Evolutionary conservation across 2,113 vertebrate genomes (phyloP).

Genomic region (Typhlomys cinereus): DNA sequence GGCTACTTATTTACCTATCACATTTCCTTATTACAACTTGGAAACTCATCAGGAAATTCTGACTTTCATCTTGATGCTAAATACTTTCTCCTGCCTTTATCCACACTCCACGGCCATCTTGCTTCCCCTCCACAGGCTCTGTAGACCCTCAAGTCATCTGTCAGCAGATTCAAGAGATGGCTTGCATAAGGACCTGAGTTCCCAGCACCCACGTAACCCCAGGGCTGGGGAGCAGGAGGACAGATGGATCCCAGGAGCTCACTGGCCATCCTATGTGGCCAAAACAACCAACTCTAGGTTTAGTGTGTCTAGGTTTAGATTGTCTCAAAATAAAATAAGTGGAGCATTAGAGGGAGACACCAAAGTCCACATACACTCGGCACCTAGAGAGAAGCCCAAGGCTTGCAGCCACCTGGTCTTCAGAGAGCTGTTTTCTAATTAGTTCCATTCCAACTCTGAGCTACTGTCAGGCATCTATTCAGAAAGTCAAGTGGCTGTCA

Average conservation of each 20-base stretch:
- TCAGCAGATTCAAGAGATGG: too few species aligned
- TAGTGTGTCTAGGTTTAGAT: too few species aligned
- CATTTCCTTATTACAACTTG: background rate
- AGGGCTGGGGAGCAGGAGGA: background rate
- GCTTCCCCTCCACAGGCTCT: background rate
- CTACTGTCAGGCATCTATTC: background rate
- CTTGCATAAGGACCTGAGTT: background rate
- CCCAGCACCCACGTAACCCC: background rate
- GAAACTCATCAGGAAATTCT: background rate
- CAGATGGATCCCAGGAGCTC: background rate
- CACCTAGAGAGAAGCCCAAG: too few species aligned
- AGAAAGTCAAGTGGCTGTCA: background rate
- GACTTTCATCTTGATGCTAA: background rate
- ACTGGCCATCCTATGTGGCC: background rate
- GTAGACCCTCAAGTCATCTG: fast-evolving
- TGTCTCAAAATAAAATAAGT: fast-evolving
- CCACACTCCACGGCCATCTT: background rate
- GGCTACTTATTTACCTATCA: background rate
- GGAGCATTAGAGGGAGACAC: too few species aligned
- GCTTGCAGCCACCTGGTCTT: background rate
- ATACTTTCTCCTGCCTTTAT: background rate
- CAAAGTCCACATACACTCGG: too few species aligned
- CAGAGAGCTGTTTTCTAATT: background rate
- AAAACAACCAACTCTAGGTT: background rate
- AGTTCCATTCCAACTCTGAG: too few species aligned